phyloP scores from a whole-genome alignment of 2,888 invertebrate genomes.

The Ectemnius continuus region DNA sequence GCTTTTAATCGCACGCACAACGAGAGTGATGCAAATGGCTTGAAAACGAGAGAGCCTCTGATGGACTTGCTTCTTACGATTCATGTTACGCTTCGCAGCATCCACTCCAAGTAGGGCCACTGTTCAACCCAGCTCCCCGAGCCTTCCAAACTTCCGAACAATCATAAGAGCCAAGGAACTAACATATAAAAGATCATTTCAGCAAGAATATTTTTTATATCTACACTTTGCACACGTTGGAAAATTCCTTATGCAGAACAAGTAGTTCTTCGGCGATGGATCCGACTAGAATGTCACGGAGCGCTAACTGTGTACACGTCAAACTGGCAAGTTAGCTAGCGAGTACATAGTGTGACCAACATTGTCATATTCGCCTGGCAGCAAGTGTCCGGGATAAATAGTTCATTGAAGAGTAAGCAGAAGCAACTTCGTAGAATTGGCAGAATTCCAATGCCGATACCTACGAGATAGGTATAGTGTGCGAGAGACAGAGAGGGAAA shows the following conservation, averaged over 20 bases:
- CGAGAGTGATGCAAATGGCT: constrained; percentile 18
- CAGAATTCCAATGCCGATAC: constrained; percentile 60
- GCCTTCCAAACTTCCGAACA: neutral
- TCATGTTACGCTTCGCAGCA: constrained; percentile 17
- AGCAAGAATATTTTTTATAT: no score
- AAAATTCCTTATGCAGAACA: no score
- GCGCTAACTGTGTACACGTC: no score
- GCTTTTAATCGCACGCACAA: constrained; percentile 28
- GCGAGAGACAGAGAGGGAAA: no score
- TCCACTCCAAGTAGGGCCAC: neutral
- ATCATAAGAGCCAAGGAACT: neutral
- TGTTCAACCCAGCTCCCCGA: no score
- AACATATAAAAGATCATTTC: neutral
- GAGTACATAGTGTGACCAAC: neutral
- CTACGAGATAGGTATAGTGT: constrained; percentile 8
- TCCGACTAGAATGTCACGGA: no score
- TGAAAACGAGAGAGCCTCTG: constrained; percentile 14
- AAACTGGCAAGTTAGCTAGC: no score
- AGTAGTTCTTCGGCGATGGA: no score
- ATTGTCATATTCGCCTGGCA: constrained; percentile 31
- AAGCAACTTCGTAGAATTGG: constrained; percentile 65
- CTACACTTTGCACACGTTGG: no score
- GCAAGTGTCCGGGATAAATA: constrained; percentile 59
- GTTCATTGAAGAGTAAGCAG: constrained; percentile 52
- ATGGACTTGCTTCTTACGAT: constrained; percentile 5